Percentiles rank a stretch among this genome's conserved stretches.
Evolutionary conservation across 2,888 invertebrate genomes (phyloP).

Genomic region (Andrena flavipes): DNA sequence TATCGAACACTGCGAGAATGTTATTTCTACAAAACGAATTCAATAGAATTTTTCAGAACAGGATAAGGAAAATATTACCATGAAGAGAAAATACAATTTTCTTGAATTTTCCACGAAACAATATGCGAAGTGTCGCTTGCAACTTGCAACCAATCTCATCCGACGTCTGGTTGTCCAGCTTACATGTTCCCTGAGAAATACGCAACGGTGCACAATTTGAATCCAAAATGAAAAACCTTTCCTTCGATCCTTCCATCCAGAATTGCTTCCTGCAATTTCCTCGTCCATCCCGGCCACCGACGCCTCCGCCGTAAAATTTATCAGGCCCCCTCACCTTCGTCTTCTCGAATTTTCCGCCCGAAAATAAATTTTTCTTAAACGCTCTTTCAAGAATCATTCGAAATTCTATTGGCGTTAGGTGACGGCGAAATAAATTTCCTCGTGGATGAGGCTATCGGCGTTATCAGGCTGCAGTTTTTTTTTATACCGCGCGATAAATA

Average conservation of each 20-base stretch:
- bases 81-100: not conserved
- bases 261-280: not conserved
- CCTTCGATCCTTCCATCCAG: not conserved
- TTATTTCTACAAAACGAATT: not conserved
- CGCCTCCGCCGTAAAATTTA: not conserved
- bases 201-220: constrained; percentile 7
- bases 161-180: constrained; percentile 8
- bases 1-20: not conserved
- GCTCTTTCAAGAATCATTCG: not conserved
- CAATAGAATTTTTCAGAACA: not conserved
- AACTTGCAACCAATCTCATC: constrained; percentile 7
- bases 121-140: constrained; percentile 1
- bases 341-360: not conserved
- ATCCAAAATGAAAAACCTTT: constrained; percentile 19
- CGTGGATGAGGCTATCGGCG: not conserved
- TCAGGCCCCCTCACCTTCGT: not conserved
- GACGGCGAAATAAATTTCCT: not conserved
- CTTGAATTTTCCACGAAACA: not conserved
- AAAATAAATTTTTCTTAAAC: not conserved
- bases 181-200: not conserved
- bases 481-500: not conserved
- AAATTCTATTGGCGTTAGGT: not conserved
- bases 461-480: not conserved
- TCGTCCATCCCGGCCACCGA: not conserved
- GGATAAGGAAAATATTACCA: not conserved